These are phyloP conservation scores for Phalacrocorax aristotelis DNA, from an alignment of 2,113 vertebrate genomes.

Conservation along the genomic window DNA sequence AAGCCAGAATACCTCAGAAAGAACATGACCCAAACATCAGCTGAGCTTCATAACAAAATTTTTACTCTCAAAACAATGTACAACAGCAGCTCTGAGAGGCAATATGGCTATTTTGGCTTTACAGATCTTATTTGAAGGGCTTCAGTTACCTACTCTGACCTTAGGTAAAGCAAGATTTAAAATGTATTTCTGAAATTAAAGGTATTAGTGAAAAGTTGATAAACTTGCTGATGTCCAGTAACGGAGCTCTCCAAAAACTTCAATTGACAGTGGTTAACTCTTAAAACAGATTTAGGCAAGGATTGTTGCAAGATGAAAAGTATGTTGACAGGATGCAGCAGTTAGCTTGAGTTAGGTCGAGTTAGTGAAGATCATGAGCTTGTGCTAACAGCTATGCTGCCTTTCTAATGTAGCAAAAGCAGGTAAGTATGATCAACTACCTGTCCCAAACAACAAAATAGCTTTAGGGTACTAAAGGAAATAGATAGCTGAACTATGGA, in stretches of 20 bases:
- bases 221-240: slow-evolving; percentile 15
- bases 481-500: not conserved
- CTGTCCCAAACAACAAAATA: not conserved
- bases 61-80: not conserved
- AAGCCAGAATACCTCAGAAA: not conserved
- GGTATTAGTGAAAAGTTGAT: slow-evolving; percentile 29
- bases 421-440: not conserved
- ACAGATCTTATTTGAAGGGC: not conserved
- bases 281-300: not conserved
- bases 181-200: not conserved
- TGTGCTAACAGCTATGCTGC: not conserved
- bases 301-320: not conserved
- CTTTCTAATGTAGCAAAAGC: not conserved
- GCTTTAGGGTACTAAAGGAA: not conserved
- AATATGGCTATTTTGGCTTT: not conserved
- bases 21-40: not conserved
- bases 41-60: not conserved
- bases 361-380: not conserved
- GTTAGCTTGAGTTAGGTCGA: not conserved
- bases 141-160: not conserved
- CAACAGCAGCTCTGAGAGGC: not conserved
- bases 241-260: not conserved
- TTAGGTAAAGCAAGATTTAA: not conserved
- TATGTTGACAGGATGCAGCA: not conserved
- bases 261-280: not conserved